Conservation (phyloP, 2,113 vertebrate species). For the Origma solitaria region DNA sequence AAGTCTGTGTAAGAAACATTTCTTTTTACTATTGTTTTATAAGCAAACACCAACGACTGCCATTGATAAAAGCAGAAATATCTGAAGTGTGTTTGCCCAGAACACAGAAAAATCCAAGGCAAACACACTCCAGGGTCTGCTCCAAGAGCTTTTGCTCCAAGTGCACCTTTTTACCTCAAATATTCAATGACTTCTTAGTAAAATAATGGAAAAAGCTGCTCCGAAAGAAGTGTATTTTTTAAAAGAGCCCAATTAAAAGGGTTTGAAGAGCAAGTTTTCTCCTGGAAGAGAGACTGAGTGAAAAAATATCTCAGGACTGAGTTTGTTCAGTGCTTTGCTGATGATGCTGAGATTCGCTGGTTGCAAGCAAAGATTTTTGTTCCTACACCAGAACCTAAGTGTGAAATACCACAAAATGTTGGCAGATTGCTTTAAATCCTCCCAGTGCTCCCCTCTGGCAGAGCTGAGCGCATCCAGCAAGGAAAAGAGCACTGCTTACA, state of each 20-base stretch:
- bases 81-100: neutral
- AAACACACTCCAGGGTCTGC: neutral
- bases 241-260: neutral
- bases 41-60: neutral
- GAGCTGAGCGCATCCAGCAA: neutral
- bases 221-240: neutral
- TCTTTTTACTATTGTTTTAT: neutral
- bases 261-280: neutral
- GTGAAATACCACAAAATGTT: neutral
- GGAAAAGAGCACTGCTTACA: neutral
- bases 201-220: neutral
- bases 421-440: neutral
- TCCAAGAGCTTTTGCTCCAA: neutral
- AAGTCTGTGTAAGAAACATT: neutral
- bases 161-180: neutral
- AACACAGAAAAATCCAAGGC: neutral
- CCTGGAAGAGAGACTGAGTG: neutral
- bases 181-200: neutral
- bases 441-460: neutral
- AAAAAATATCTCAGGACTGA: neutral
- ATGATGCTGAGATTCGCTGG: neutral
- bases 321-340: neutral
- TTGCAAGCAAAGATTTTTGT: neutral
- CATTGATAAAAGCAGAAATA: neutral
- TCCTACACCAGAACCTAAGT: neutral